Base-by-base conservation (phyloP, 1,140 invertebrate species). In the Eumaeus atala region DNA sequence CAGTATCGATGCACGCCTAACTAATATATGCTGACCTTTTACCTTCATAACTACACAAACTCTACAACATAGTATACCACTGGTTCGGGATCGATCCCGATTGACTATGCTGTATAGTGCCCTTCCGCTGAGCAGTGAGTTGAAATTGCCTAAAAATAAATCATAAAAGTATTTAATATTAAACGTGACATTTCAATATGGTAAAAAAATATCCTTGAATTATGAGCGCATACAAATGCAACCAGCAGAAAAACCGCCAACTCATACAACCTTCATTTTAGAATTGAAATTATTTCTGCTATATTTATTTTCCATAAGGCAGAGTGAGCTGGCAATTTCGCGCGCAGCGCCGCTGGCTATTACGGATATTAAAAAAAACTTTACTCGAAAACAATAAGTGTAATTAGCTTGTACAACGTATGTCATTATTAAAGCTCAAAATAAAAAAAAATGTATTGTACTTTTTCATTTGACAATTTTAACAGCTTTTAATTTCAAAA, bases 291-390 rank as follows among this genome's bases (percentile, higher is more conserved):
- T 74, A 78, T 80, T 84, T 80, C 63, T 74, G 74, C 72, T 75
- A 77, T 84, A 74, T 80, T 81, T 84, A 77, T 80, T 81, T 78
- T 77, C 74, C 70, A 74, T 80, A 84, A 81, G 75, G 69, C 73
- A 73, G 67, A 65, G 58, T 84, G 80, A 84, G 49, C 21, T 58
- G 60, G 70, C 76, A 61, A 28, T 75, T 77, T 74, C 50, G 44
- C 56, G 72, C 14, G 38, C 53, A n/a, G n/a, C 50, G 56, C 56
- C 51, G 38, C 51, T 21, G 42, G 51, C 42, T 42, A 40, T 53
- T 40, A 33, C 37, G 37, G 51, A 53, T 53, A 53, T 53, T 53
- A 53, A 53, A 53, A 49, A 50, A 52, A 40, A 42, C 51, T 33
- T 37, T 9, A 28, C 33, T 11, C 7, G 28, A 53, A 44, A 53